phyloP scores from a whole-genome alignment of 2,113 vertebrate species.

The Sorex fumeus region DNA sequence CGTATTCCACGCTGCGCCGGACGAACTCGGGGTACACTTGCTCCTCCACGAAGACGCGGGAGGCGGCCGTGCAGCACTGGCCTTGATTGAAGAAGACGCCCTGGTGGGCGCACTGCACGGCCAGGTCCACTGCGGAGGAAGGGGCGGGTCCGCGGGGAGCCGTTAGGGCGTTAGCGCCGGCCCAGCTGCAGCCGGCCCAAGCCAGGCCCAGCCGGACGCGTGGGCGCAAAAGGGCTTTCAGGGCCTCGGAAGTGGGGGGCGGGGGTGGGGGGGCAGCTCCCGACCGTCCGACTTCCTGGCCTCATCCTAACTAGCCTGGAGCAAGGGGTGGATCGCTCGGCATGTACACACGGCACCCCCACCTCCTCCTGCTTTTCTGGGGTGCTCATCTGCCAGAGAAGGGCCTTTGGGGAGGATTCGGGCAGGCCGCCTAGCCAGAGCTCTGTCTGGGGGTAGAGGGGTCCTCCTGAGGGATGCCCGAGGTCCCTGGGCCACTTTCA shows the following conservation, averaged over 20 bases:
- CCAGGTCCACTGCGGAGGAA: slow-evolving; percentile 92
- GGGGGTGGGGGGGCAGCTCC: neutral
- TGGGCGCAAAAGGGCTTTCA: neutral
- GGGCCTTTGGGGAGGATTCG: too few species aligned
- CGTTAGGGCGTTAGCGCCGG: slow-evolving; percentile 59
- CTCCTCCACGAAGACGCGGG: slow-evolving; percentile 95
- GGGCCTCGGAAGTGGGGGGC: neutral
- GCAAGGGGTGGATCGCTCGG: too few species aligned
- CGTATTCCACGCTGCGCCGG: slow-evolving; percentile 92
- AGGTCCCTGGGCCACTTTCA: too few species aligned
- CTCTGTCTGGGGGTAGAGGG: neutral
- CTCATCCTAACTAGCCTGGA: neutral
- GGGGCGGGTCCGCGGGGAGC: slow-evolving; percentile 44
- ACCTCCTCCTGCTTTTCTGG: neutral
- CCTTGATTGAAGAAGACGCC: slow-evolving; percentile 98
- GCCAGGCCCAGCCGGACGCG: too few species aligned
- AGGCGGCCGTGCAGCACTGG: slow-evolving; percentile 96
- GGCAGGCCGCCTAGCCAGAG: neutral
- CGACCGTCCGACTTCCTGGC: neutral
- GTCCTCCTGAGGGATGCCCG: too few species aligned
- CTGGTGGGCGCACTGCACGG: slow-evolving; percentile 96
- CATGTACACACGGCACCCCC: neutral
- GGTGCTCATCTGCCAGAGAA: neutral
- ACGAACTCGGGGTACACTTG: slow-evolving; percentile 94
- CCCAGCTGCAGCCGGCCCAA: slow-evolving; percentile 24